Conservation (phyloP, 2,888 invertebrate species). For the Hypsopygia costalis region DNA sequence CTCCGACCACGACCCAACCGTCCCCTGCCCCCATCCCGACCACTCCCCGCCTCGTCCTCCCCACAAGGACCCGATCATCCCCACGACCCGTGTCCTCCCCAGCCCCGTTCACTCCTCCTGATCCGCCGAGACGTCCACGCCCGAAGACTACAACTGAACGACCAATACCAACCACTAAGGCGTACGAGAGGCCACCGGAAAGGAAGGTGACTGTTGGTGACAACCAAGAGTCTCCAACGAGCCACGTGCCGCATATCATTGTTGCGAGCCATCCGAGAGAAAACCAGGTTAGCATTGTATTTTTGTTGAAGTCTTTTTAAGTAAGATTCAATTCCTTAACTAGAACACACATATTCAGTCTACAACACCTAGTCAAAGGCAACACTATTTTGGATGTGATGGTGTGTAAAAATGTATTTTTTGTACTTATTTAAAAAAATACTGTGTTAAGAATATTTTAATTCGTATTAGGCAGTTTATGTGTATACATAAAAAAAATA, state of each 20-base stretch:
- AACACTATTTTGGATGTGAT: too few relatives aligned
- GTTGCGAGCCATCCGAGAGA: constrained; percentile 88
- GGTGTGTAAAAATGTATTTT: too few relatives aligned
- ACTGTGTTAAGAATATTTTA: too few relatives aligned
- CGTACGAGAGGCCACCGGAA: constrained; percentile 59
- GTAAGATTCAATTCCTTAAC: too few relatives aligned
- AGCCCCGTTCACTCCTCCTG: constrained; percentile 36
- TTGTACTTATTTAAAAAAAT: too few relatives aligned
- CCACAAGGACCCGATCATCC: constrained; percentile 35
- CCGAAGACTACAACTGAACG: constrained; percentile 17
- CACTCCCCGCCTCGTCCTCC: constrained; percentile 38
- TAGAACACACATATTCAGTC: too few relatives aligned
- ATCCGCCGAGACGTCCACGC: constrained; percentile 35
- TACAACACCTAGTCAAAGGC: too few relatives aligned
- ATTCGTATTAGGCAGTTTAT: too few relatives aligned
- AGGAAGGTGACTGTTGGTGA: constrained; percentile 54
- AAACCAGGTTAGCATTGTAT: constrained; percentile 80
- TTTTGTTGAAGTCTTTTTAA: too few relatives aligned
- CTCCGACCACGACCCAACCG: constrained; percentile 11
- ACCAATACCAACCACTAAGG: constrained; percentile 39
- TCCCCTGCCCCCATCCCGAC: constrained; percentile 19
- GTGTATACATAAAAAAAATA: too few relatives aligned
- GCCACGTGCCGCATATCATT: constrained; percentile 78
- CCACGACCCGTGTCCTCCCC: constrained; percentile 38
- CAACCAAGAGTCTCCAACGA: constrained; percentile 61